These are phyloP conservation scores for Mirounga angustirostris DNA, from an alignment of 2,113 vertebrate species.

Conservation along the genomic window DNA sequence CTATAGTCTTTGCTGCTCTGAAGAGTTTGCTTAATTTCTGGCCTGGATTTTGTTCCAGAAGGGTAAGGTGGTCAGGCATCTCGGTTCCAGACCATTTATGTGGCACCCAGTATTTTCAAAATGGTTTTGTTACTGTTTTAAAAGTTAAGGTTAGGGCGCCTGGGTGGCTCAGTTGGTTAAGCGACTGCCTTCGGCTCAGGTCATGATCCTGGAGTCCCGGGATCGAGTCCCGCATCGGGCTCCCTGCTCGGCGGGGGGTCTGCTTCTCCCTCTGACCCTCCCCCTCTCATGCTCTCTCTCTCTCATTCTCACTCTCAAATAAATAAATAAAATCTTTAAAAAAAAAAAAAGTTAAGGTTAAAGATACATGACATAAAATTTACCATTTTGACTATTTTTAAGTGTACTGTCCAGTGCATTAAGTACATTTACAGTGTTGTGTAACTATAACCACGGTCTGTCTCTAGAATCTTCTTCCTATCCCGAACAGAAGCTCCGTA, in stretches of 20 bases:
- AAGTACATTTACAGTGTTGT: neutral
- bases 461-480: neutral
- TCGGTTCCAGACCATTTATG: neutral
- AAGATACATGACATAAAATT: neutral
- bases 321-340: too few relatives aligned
- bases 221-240: too few relatives aligned
- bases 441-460: fast-evolving
- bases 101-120: neutral
- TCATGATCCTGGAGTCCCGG: too few relatives aligned
- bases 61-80: neutral
- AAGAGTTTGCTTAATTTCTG: neutral
- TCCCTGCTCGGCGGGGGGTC: too few relatives aligned
- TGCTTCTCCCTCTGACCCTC: too few relatives aligned
- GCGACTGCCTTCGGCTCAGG: too few relatives aligned
- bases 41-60: neutral
- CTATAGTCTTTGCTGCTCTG: neutral
- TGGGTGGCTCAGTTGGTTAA: too few relatives aligned
- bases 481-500: neutral
- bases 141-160: neutral
- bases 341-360: too few relatives aligned
- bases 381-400: neutral
- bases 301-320: too few relatives aligned
- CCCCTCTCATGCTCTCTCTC: too few relatives aligned
- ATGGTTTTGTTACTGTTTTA: neutral
- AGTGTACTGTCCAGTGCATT: fast-evolving